These are phyloP conservation scores for Denticeps clupeoides DNA, from an alignment of 2,797 vertebrate species.

Conservation along the genomic window DNA sequence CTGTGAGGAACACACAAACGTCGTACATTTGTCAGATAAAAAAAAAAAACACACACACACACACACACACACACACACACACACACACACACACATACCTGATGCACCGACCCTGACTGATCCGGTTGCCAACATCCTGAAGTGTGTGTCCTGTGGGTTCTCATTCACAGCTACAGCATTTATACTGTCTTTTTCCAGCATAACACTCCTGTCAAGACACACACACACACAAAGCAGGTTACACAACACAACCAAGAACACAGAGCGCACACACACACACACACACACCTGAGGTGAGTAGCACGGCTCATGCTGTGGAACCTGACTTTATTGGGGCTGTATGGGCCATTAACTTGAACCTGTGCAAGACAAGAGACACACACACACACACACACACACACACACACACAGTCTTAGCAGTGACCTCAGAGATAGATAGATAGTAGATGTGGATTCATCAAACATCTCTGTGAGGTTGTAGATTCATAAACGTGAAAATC, in stretches of 20 bases:
- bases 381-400: not conserved
- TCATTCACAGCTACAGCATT: slow-evolving; percentile 72
- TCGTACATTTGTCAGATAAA: too few species aligned
- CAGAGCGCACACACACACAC: slow-evolving; percentile 41
- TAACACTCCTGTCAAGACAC: slow-evolving; percentile 48
- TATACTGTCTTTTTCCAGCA: slow-evolving; percentile 64
- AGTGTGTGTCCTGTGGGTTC: slow-evolving; percentile 58
- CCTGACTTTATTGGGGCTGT: slow-evolving; percentile 61
- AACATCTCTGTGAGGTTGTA: too few species aligned
- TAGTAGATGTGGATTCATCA: too few species aligned
- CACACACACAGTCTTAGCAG: too few species aligned
- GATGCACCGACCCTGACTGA: slow-evolving; percentile 55
- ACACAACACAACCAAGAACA: slow-evolving; percentile 34
- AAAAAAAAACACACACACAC: too few species aligned
- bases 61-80: too few species aligned
- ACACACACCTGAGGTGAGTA: slow-evolving; percentile 65
- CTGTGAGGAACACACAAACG: not conserved
- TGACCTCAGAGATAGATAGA: too few species aligned
- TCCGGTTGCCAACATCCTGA: slow-evolving; percentile 75
- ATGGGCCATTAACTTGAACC: slow-evolving; percentile 63
- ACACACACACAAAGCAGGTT: not conserved
- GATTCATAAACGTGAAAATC: too few species aligned
- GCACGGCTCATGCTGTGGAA: slow-evolving; percentile 63
- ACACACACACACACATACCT: slow-evolving; percentile 47
- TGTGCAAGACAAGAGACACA: slow-evolving; percentile 29